These are phyloP conservation scores for Paratilapia polleni DNA, from an alignment of 2,113 vertebrate species.

Conservation along the genomic window DNA sequence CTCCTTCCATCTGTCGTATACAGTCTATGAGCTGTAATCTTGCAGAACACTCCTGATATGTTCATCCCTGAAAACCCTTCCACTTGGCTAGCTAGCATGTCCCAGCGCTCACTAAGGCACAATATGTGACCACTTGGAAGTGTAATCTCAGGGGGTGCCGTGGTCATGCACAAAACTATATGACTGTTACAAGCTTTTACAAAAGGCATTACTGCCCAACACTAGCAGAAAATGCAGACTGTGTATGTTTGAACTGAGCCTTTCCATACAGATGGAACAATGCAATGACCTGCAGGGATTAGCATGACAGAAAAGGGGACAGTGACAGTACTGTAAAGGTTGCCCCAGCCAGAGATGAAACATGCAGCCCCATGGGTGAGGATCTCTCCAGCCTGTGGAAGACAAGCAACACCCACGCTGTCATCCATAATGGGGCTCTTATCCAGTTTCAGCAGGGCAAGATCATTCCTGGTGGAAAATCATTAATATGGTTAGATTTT, in stretches of 20 bases:
- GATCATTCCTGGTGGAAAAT: conserved; percentile 67
- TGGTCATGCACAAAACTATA: not conserved
- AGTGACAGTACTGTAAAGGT: conserved; percentile 74
- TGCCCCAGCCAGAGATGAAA: conserved; percentile 78
- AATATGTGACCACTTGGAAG: not conserved
- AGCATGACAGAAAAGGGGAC: not conserved
- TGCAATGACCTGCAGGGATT: not conserved
- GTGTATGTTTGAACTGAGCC: not conserved
- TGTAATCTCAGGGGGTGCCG: not conserved
- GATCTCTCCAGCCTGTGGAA: conserved; percentile 69
- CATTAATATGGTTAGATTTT: not conserved
- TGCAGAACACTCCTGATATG: not conserved
- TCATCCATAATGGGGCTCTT: conserved; percentile 70
- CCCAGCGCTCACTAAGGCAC: not conserved
- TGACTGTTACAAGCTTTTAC: not conserved
- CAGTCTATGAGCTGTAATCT: not conserved
- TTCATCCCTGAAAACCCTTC: not conserved
- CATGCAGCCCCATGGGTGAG: conserved; percentile 58
- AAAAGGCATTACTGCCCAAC: not conserved
- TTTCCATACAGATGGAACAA: not conserved
- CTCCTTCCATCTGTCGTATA: not conserved
- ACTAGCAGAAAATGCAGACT: not conserved
- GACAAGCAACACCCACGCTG: conserved; percentile 66
- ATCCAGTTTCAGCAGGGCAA: conserved; percentile 78
- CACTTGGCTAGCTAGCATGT: not conserved